Evolutionary conservation across 1,140 invertebrate genomes (phyloP).

Genomic region (Drosophila sp.): DNA sequence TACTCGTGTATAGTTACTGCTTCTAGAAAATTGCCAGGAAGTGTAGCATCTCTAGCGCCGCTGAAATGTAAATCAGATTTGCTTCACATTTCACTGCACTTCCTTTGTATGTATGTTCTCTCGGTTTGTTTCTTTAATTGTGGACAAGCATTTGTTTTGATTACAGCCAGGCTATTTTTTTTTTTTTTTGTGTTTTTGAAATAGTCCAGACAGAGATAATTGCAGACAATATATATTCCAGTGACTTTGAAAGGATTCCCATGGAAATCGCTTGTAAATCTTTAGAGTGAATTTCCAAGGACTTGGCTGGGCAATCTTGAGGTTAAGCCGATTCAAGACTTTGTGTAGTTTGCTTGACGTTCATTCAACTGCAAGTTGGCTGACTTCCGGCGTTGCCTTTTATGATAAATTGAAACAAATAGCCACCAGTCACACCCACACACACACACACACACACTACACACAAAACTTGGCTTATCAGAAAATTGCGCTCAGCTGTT

Average conservation of each 20-base stretch:
- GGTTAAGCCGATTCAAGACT: constrained; percentile 66
- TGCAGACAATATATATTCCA: constrained; percentile 64
- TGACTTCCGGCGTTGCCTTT: constrained; percentile 79
- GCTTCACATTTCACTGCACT: constrained; percentile 30
- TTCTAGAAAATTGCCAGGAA: constrained; percentile 38
- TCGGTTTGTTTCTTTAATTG: constrained; percentile 43
- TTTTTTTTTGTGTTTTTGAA: constrained; percentile 1
- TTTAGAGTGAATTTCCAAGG: constrained; percentile 54
- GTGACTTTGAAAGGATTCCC: constrained; percentile 29
- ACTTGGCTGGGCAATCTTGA: constrained; percentile 55
- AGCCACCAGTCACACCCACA: constrained; percentile 54
- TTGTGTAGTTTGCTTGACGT: constrained; percentile 51
- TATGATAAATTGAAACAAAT: constrained; percentile 82
- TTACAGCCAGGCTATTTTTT: constrained; percentile 54
- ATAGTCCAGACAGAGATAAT: constrained; percentile 56
- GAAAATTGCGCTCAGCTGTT: constrained; percentile 81
- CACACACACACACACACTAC: constrained; percentile 27
- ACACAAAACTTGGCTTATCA: constrained; percentile 70
- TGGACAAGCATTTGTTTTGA: constrained; percentile 64
- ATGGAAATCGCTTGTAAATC: constrained; percentile 65
- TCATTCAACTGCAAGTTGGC: constrained; percentile 76
- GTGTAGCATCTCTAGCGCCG: constrained; percentile 3
- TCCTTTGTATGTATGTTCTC: not conserved
- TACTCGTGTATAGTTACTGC: constrained; percentile 33
- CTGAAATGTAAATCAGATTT: constrained; percentile 50